Base-by-base conservation (phyloP, 2,888 invertebrate species). In the Drosophila sordidula region DNA sequence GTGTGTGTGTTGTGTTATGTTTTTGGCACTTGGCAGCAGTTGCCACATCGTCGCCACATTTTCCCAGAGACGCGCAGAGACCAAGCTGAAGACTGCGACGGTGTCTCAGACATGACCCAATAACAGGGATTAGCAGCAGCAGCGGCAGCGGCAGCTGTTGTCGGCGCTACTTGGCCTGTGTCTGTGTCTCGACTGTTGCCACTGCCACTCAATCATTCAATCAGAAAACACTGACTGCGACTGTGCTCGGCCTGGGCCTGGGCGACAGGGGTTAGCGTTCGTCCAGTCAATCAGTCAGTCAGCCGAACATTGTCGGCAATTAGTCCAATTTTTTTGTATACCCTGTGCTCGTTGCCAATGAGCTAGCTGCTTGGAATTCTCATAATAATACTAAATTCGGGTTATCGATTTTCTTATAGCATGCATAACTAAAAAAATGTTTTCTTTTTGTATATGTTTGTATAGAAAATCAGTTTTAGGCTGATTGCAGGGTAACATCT, bases 151-250 rank as follows among this genome's bases (percentile, higher is more conserved):
- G 59, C 49, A 55, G 78, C 74, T 75, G 82, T 75, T 59, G 62
- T 29, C 61, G 52, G 42, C 57, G 49, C 44, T 66, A 41, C 26
- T 65, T 45, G 57, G 56, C 57, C 45, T 59, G 36, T 56, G 56
- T 64, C 66, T 78, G 64, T 75, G 72, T 65, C 64, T 63, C 58
- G 47, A 67, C 76, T 71, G 52, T 78, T 82, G 85, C 78, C 70
- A 82, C 68, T 83, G 75, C 68, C 80, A 86, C 73, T 87, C 83
- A 87, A 85, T 85, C 85, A 81, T 84, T 87, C 81, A 86, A 86
- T 86, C 82, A 86, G 72, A 80, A 57, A 59, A 29, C 29, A 29
- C 29, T 29, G 29, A 29, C 58, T 56, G n/a, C 22, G 16, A 39
- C 39, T 16, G 16, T 36, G 32, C 39, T 50, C 55, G 66, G 29